Evolutionary conservation across 2,888 invertebrate species (phyloP).

Genomic region (Polyommatus iphigenia): DNA sequence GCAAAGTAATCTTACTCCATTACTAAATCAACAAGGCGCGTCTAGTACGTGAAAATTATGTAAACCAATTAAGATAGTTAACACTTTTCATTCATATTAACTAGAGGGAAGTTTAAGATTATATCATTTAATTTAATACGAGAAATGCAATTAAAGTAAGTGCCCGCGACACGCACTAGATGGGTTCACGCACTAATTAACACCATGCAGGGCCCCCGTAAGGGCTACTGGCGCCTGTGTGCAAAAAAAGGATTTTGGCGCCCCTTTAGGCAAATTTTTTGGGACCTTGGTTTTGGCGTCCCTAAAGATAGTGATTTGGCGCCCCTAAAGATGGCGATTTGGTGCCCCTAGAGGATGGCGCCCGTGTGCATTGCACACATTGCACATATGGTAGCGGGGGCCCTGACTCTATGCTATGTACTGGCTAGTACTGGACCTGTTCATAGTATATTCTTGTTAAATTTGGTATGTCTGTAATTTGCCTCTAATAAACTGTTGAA

Average conservation of each 20-base stretch:
- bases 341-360: too few relatives aligned
- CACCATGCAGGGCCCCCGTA: too few relatives aligned
- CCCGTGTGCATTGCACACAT: too few relatives aligned
- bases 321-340: too few relatives aligned
- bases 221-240: too few relatives aligned
- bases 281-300: too few relatives aligned
- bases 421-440: slow-evolving; percentile 3
- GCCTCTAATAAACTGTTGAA: too few relatives aligned
- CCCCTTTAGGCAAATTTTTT: too few relatives aligned
- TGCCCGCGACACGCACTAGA: slow-evolving; percentile 28
- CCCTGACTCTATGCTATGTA: neutral
- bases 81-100: slow-evolving; percentile 17
- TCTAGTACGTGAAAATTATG: neutral
- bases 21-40: neutral
- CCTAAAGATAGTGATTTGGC: too few relatives aligned
- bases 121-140: slow-evolving; percentile 7
- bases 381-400: too few relatives aligned
- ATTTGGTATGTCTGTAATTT: too few relatives aligned
- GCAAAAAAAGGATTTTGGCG: too few relatives aligned
- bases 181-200: slow-evolving; percentile 30
- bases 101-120: slow-evolving; percentile 18
- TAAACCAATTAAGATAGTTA: slow-evolving; percentile 10
- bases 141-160: neutral
- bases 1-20: neutral
- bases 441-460: neutral